Evolutionary conservation across 2,113 vertebrate species (phyloP).

Genomic region (Lethenteron reissneri): DNA sequence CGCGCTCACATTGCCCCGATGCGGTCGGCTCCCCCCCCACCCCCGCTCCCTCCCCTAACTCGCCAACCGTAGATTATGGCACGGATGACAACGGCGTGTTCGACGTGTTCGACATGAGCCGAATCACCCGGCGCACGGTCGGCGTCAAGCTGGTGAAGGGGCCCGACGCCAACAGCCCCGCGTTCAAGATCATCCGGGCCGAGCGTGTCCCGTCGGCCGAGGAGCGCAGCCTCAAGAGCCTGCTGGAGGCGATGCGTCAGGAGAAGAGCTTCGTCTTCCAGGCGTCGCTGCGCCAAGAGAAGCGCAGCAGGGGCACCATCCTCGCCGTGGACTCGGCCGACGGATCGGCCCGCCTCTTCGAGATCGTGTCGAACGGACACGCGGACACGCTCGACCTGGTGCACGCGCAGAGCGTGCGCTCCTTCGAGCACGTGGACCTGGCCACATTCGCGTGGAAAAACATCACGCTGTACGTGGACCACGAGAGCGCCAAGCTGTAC

Average conservation of each 20-base stretch:
- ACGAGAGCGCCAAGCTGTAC: slow-evolving; percentile 63
- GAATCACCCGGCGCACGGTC: slow-evolving; percentile 28
- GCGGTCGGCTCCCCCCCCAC: too few species aligned
- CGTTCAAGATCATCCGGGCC: slow-evolving; percentile 67
- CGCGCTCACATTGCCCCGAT: too few species aligned
- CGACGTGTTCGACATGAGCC: slow-evolving; percentile 58
- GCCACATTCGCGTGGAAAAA: slow-evolving; percentile 75
- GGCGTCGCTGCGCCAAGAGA: slow-evolving; percentile 59
- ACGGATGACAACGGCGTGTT: slow-evolving; percentile 65
- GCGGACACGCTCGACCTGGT: slow-evolving; percentile 66
- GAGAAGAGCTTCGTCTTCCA: slow-evolving; percentile 79
- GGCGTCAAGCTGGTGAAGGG: slow-evolving; percentile 66
- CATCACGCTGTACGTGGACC: slow-evolving; percentile 78
- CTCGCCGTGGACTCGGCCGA: slow-evolving; percentile 55
- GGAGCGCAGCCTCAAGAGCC: slow-evolving; percentile 59
- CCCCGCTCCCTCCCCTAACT: not conserved
- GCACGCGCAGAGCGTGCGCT: slow-evolving; percentile 48
- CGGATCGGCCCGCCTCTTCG: slow-evolving; percentile 53
- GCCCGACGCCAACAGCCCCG: slow-evolving; percentile 55
- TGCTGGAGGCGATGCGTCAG: slow-evolving; percentile 55
- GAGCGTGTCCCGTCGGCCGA: slow-evolving; percentile 56
- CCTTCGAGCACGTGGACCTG: slow-evolving; percentile 55
- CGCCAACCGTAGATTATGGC: slow-evolving; percentile 28
- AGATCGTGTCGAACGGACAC: slow-evolving; percentile 67
- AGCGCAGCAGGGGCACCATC: slow-evolving; percentile 49